phyloP scores from a whole-genome alignment of 2,113 vertebrate genomes.

The Oophaga pumilio region DNA sequence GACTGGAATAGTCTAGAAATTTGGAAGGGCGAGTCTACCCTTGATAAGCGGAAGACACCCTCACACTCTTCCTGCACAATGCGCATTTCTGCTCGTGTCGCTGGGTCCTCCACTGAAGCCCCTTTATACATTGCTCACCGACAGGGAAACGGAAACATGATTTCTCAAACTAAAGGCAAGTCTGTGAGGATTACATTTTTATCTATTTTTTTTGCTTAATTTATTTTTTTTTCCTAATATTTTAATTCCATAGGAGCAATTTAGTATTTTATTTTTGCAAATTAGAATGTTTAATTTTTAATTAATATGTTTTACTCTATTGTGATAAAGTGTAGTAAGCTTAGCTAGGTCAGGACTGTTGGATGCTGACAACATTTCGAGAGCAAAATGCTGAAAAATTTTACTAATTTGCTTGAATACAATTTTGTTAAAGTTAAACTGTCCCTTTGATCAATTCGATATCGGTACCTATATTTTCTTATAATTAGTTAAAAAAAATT shows the following conservation, averaged over 20 bases:
- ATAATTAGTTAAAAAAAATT: neutral
- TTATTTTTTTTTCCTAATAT: neutral
- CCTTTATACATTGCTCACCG: neutral
- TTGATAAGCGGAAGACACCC: slow-evolving; percentile 37
- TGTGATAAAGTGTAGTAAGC: neutral
- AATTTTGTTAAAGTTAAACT: neutral
- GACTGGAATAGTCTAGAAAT: slow-evolving; percentile 7
- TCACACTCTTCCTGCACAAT: slow-evolving; percentile 1
- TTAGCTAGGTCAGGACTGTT: neutral
- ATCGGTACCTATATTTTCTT: neutral
- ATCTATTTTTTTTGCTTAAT: neutral
- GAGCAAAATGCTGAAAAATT: neutral
- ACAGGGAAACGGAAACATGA: neutral
- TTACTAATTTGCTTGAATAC: neutral
- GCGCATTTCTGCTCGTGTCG: slow-evolving; percentile 3
- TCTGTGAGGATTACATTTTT: neutral
- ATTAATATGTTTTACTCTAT: neutral
- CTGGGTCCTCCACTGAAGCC: neutral
- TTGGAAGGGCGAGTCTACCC: slow-evolving; percentile 20
- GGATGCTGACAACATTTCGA: neutral
- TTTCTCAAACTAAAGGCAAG: slow-evolving; percentile 31
- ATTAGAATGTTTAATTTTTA: neutral
- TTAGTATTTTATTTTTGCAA: neutral
- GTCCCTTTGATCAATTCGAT: neutral
- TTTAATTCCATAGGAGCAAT: neutral